Base-by-base conservation (phyloP, 2,888 invertebrate species). In the Ceratothoa steindachneri region DNA sequence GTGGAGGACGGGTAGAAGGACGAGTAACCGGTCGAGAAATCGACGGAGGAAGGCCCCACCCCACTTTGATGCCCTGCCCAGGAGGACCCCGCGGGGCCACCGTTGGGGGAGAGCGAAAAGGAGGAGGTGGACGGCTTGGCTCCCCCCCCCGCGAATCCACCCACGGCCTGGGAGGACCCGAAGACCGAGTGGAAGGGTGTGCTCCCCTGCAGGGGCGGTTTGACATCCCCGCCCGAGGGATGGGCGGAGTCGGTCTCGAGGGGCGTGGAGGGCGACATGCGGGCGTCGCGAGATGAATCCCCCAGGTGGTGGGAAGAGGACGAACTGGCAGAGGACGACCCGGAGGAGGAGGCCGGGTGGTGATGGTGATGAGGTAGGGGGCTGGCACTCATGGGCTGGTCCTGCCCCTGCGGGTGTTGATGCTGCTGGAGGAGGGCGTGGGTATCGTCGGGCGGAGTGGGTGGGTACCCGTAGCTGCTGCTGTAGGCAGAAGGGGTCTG, bases 371-470 rank as follows among this genome's bases (percentile, higher is more conserved):
- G 70, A 30, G 75, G 74, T 51, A 75, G 65, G 30, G 74, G 74
- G 27, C 75, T 75, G 64, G 72, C 73, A 68, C 73, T 75, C 77
- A 77, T 77, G 12, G 60, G 60, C 1, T 60, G 60, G 19, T 60
- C 22, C 67, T 74, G 71, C 30, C 64, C 71, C 30, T 71, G 74
- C 5, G 30, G 76, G 51, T 72, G 74, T 27, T 60, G 74, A 41
- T 72, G 77, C n/a, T 66, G 74, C 19, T 72, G 72, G 1, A 73
- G 71, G 1, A 66, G 15, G 31, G 31, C 69, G 74, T 60, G 72
- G 73, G 71, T 68, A n/a, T 78, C 78, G 4, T 78, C 78, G 9
- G 78, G 78, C 0, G 78, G 78, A 30, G 78, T 78, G 19, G 78
- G 78, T 9, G 78, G 78, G 64, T 78, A 78, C 12, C 75, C 71